Conservation (phyloP, 2,797 vertebrate species). For the Manis pentadactyla region DNA sequence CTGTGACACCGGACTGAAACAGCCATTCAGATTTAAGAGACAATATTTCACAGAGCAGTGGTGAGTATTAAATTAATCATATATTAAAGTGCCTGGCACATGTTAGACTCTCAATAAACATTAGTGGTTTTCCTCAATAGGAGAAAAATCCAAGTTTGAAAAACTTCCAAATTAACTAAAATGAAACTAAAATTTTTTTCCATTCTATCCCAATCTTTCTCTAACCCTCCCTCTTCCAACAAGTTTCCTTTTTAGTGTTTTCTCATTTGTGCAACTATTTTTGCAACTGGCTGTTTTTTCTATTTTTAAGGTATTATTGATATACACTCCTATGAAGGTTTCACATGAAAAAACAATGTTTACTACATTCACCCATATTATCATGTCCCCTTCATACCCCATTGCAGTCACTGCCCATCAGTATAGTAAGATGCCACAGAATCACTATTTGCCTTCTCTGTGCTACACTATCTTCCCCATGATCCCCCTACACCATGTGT, state of each 20-base stretch:
- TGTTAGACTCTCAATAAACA: background rate
- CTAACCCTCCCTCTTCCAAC: background rate
- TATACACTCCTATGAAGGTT: no score
- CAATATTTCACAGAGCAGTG: background rate
- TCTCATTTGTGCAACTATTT: background rate
- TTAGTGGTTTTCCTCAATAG: background rate
- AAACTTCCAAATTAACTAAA: constrained; percentile 1
- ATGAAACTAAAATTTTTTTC: background rate
- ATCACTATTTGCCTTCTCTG: no score
- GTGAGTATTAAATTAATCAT: background rate
- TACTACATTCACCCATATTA: no score
- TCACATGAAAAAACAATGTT: no score
- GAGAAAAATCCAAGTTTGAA: background rate
- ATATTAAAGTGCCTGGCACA: background rate
- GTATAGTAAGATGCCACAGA: no score
- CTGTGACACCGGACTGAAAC: background rate
- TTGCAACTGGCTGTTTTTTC: background rate
- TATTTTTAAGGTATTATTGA: no score
- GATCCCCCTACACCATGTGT: no score
- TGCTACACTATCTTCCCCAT: no score
- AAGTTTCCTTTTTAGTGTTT: background rate
- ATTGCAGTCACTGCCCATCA: no score
- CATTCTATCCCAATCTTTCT: background rate
- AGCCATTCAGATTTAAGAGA: background rate
- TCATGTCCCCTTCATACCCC: no score